Evolutionary conservation across 1,140 invertebrate species (phyloP).

Genomic region (Ips nitidus): DNA sequence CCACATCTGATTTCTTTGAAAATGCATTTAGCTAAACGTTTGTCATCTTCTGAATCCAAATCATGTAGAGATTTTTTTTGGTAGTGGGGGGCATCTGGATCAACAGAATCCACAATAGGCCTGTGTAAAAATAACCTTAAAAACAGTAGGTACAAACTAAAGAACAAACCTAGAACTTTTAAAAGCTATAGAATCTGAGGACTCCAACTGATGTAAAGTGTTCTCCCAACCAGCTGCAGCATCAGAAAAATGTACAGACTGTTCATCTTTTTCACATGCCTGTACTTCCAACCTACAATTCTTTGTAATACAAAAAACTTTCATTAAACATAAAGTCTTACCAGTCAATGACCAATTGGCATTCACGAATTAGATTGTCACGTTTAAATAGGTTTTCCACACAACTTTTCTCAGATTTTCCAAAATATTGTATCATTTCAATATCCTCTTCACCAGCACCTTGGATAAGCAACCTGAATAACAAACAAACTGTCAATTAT

Average conservation of each 20-base stretch:
- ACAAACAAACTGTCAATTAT: background rate
- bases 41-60: constrained; percentile 87
- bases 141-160: too few species aligned
- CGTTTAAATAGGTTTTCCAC: constrained; percentile 62
- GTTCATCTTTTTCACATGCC: constrained; percentile 68
- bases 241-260: constrained; percentile 72
- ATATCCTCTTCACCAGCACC: constrained; percentile 35
- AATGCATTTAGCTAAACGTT: constrained; percentile 65
- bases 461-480: constrained; percentile 51
- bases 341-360: constrained; percentile 90
- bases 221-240: constrained; percentile 88
- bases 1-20: constrained; percentile 84
- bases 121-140: constrained; percentile 32
- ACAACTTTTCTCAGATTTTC: constrained; percentile 64
- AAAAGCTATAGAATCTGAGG: constrained; percentile 58
- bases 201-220: constrained; percentile 78
- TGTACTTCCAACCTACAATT: constrained; percentile 69
- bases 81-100: constrained; percentile 89
- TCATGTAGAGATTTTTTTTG: constrained; percentile 82
- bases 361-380: constrained; percentile 70
- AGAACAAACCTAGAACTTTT: constrained; percentile 44
- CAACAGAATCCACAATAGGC: constrained; percentile 72
- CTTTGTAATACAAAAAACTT: background rate
- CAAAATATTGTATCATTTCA: constrained; percentile 41
- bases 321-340: background rate